Percentiles rank a stretch among this genome's conserved stretches.
These are phyloP conservation scores for Thyatira batis DNA, from an alignment of 2,888 invertebrate genomes.

Conservation along the genomic window DNA sequence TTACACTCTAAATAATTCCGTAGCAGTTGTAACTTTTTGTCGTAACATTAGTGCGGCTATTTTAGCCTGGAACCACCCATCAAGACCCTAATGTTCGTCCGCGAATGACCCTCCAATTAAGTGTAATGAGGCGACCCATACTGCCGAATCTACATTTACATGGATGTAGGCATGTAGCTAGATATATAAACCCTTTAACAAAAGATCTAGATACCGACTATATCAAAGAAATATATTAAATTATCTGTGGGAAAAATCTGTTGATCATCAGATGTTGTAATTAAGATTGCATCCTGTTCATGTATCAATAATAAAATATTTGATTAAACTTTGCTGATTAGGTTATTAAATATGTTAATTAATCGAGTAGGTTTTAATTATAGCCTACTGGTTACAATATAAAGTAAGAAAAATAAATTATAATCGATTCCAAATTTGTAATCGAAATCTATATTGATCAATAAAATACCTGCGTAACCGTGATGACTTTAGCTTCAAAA, in stretches of 20 bases:
- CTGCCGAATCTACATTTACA: constrained; percentile 57
- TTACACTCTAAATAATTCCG: constrained; percentile 37
- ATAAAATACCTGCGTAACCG: too few relatives aligned
- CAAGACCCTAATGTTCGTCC: constrained; percentile 64
- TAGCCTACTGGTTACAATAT: neutral
- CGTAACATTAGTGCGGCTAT: constrained; percentile 57
- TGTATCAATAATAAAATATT: neutral
- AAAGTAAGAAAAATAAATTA: neutral
- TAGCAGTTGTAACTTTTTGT: constrained; percentile 59
- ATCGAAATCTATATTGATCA: too few relatives aligned
- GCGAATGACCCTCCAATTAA: constrained; percentile 80
- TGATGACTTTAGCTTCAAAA: constrained; percentile 17
- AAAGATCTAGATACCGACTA: too few relatives aligned
- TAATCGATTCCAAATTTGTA: too few relatives aligned
- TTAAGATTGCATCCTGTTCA: neutral
- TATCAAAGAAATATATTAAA: too few relatives aligned
- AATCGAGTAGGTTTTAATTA: neutral
- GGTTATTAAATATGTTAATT: neutral
- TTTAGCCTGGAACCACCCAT: constrained; percentile 64
- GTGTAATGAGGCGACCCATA: constrained; percentile 72
- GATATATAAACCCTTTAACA: neutral
- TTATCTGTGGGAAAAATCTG: too few relatives aligned
- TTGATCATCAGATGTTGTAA: too few relatives aligned
- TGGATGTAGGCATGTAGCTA: constrained; percentile 17
- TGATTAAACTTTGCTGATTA: neutral